Evolutionary conservation across 2,113 vertebrate genomes (phyloP).

Genomic region (Solenodon paradoxus): DNA sequence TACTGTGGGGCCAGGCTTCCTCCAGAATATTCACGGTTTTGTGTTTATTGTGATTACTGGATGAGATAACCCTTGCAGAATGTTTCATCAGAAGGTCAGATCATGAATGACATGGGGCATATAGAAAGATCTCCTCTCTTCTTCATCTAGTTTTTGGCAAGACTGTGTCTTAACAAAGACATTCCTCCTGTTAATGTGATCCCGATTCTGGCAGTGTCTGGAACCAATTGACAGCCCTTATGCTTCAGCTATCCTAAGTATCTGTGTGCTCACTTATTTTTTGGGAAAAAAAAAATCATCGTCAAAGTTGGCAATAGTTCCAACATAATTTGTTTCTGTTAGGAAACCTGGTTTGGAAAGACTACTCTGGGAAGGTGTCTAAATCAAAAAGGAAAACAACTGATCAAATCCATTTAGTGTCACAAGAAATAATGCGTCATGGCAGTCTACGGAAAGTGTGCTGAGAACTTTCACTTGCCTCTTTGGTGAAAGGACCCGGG

Average conservation of each 20-base stretch:
- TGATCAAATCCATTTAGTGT: background rate
- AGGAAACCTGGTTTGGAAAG: background rate
- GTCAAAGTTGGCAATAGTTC: background rate
- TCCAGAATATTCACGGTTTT: background rate
- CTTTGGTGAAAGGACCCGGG: background rate
- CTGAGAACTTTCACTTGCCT: background rate
- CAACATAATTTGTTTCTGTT: background rate
- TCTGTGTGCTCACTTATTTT: background rate
- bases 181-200: background rate
- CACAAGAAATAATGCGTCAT: background rate
- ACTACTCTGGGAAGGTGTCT: background rate
- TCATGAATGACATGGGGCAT: background rate
- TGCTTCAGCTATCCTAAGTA: background rate
- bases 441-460: background rate
- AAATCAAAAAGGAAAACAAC: conserved; percentile 22
- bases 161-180: background rate
- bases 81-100: background rate
- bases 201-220: background rate
- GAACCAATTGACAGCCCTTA: background rate
- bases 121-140: background rate
- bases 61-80: background rate
- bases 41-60: background rate
- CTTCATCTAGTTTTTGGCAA: background rate
- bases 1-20: background rate
- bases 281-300: background rate